Base-by-base conservation (phyloP, 2,113 vertebrate species). In the Pangasianodon gigas region DNA sequence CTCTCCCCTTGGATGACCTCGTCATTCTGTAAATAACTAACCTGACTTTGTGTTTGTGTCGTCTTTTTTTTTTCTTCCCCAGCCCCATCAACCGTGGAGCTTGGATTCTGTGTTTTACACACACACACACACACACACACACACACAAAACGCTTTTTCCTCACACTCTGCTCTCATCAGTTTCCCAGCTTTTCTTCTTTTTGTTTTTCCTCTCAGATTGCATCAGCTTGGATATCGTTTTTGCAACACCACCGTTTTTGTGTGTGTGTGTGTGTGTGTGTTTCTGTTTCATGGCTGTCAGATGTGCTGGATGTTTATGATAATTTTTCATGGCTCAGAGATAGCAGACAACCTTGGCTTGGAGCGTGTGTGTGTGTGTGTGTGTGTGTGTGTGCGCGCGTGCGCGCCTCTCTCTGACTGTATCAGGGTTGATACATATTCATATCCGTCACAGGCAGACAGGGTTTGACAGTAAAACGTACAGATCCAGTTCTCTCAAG, bases 281-380 rank as follows among this genome's bases (percentile, higher is more conserved):
- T 83, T 52, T 62, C 10, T 18, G 37, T 88, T 87, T 83, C 51
- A 37, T 37, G n/a, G 58, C 16, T 83, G 86, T 88, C 80, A 84
- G 46, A 82, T 90, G 44, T 74, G 80, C 44, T 77, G 67, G 54
- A 87, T 44, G 71, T 87, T 90, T 75, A 87, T 90, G 81, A 87
- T 87, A 58, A 87, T 83, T 60, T 84, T 51, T 60, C 65, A 60
- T 71, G 75, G 19, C 84, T 79, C 74, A n/a, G 37, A 87, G 67
- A 75, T 29, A 29, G 69, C 69, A 56, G 51, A 75, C 51, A 56
- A 44, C 71, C 52, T 75, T 52, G 29, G 32, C 51, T 75, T 87
- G 67, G 54, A 48, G 10, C 9, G 51, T 56, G 54, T 18, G 54
- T 18, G 54, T 56, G 54, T 56, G 14, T 8, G 69, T 24, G 37